Percentiles rank a stretch among this genome's conserved stretches.
Evolutionary conservation across 1,140 invertebrate genomes (phyloP).

Genomic region (Aethina tumida): DNA sequence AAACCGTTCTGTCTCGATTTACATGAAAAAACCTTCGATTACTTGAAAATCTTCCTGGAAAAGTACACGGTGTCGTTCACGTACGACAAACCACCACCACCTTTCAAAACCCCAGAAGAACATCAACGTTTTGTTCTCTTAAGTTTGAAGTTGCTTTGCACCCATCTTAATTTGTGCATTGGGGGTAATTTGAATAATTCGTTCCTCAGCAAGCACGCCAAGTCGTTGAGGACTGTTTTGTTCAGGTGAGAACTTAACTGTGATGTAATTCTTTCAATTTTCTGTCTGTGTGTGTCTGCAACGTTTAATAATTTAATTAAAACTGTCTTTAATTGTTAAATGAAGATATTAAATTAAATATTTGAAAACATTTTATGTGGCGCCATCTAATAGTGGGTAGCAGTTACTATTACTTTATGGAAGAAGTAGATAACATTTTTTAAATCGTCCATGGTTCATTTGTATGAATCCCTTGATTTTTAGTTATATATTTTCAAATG

Average conservation of each 20-base stretch:
- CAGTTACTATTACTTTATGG: too few species aligned
- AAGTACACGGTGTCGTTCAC: conserved; percentile 47
- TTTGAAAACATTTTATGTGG: too few species aligned
- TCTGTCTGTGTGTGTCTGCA: too few species aligned
- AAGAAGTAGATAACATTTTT: too few species aligned
- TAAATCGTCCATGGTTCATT: too few species aligned
- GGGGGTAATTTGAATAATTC: conserved; percentile 38
- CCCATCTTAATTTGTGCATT: conserved; percentile 49
- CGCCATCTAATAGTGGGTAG: too few species aligned
- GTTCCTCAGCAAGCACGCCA: conserved; percentile 44
- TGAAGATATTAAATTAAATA: too few species aligned
- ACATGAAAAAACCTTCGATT: conserved; percentile 48
- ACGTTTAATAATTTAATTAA: too few species aligned
- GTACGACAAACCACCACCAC: conserved; percentile 34
- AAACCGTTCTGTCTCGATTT: conserved; percentile 55
- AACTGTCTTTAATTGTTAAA: too few species aligned
- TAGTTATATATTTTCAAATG: too few species aligned
- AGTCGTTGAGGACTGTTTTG: conserved; percentile 44
- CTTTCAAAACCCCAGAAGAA: conserved; percentile 41
- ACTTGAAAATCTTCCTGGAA: conserved; percentile 48
- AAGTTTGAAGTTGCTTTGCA: conserved; percentile 47
- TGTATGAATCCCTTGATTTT: too few species aligned
- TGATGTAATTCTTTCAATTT: too few species aligned
- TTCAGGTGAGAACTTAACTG: conserved; percentile 45
- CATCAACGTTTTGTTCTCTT: conserved; percentile 51